phyloP scores from a whole-genome alignment of 2,113 vertebrate species.

The Mirounga angustirostris region DNA sequence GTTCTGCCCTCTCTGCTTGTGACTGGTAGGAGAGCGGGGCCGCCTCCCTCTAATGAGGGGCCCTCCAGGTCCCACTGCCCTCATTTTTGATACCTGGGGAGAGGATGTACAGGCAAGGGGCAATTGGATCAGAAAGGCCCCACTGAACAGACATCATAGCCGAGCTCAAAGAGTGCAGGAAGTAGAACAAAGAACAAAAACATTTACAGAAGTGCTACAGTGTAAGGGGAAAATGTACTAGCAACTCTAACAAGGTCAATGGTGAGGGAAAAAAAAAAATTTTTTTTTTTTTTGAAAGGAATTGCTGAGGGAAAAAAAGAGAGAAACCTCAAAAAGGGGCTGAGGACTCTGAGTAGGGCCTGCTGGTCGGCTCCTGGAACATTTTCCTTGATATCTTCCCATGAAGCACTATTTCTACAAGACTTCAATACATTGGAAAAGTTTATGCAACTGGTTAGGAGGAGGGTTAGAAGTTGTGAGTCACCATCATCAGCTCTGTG shows the following conservation, averaged over 20 bases:
- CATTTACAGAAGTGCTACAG: conserved; percentile 88
- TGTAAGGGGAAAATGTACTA: conserved; percentile 81
- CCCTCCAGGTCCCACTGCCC: conserved; percentile 88
- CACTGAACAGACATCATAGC: conserved; percentile 88
- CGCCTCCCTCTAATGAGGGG: conserved; percentile 85
- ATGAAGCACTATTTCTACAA: conserved; percentile 84
- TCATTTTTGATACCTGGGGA: conserved; percentile 89
- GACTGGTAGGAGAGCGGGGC: conserved; percentile 70
- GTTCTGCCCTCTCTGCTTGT: conserved; percentile 83
- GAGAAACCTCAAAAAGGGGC: conserved; percentile 84
- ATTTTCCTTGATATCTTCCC: conserved; percentile 86
- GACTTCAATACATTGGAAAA: conserved; percentile 83
- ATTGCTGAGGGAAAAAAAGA: conserved; percentile 82
- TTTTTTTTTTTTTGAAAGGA: conserved; percentile 84
- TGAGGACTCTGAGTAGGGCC: conserved; percentile 84
- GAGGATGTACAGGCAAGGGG: conserved; percentile 86
- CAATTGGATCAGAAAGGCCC: conserved; percentile 87
- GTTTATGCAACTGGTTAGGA: conserved; percentile 80
- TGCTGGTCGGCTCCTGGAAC: conserved; percentile 84
- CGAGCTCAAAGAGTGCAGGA: conserved; percentile 88
- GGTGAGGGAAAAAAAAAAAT: conserved; percentile 80
- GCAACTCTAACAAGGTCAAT: conserved; percentile 89
- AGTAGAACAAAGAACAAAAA: conserved; percentile 89
- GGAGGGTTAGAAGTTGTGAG: conserved; percentile 78
- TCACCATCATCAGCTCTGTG: conserved; percentile 61